These are phyloP conservation scores for Microctenopoma steveboyesi DNA, from an alignment of 2,797 vertebrate genomes.

Conservation along the genomic window DNA sequence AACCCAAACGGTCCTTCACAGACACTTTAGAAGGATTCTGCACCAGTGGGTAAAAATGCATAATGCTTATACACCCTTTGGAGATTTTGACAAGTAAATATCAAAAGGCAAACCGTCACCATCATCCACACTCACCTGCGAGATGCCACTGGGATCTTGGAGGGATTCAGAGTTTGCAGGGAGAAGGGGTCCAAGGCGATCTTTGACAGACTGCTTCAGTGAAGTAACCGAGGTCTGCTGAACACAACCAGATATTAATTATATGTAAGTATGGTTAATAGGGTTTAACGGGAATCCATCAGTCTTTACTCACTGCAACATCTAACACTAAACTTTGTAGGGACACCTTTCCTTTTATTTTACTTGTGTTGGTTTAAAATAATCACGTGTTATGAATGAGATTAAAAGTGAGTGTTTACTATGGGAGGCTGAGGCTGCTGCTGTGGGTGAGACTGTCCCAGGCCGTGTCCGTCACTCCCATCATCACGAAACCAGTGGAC, in stretches of 20 bases:
- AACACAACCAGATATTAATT: conserved; percentile 32
- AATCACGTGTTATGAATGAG: not conserved
- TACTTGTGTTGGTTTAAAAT: not conserved
- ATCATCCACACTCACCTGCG: conserved; percentile 84
- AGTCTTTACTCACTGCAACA: too few species aligned
- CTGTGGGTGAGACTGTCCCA: conserved; percentile 47
- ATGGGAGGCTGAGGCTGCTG: conserved; percentile 56
- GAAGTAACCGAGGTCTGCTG: conserved; percentile 83
- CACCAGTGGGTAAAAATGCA: conserved; percentile 13
- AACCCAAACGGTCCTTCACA: conserved; percentile 94
- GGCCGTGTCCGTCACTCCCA: conserved; percentile 51
- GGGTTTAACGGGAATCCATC: not conserved
- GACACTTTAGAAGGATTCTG: conserved; percentile 91
- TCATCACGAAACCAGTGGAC: conserved; percentile 95
- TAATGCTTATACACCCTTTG: conserved; percentile 15
- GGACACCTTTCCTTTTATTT: not conserved
- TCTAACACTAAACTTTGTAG: too few species aligned
- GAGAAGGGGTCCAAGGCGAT: conserved; percentile 92
- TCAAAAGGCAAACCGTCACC: conserved; percentile 20
- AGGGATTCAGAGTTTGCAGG: conserved; percentile 85
- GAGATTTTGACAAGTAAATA: conserved; percentile 29
- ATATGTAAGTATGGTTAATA: not conserved
- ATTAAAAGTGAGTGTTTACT: conserved; percentile 38
- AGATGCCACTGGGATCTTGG: conserved; percentile 83
- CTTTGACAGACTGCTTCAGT: conserved; percentile 95